phyloP scores from a whole-genome alignment of 2,888 invertebrate species.

The Fragum sueziense region DNA sequence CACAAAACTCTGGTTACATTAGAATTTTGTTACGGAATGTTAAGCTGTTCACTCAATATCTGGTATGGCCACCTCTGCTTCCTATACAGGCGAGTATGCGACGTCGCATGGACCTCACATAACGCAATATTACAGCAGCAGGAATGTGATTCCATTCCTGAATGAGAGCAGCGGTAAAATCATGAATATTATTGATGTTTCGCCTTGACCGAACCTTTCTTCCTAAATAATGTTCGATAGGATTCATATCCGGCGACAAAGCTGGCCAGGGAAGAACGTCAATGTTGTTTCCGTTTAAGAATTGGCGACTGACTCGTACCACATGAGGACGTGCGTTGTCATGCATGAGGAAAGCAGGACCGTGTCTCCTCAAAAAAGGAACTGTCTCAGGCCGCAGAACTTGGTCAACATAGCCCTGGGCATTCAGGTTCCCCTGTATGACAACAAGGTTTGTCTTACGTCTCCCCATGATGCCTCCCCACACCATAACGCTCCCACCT shows the following conservation, averaged over 20 bases:
- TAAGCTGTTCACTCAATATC: slow-evolving; percentile 1
- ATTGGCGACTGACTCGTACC: not conserved
- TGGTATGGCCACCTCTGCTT: slow-evolving; percentile 20
- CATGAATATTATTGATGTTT: too few species aligned
- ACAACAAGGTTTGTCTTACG: not conserved
- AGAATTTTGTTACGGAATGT: not conserved
- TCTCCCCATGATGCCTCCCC: not conserved
- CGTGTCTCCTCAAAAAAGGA: not conserved
- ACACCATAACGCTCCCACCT: not conserved
- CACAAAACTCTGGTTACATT: not conserved
- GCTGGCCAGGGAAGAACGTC: too few species aligned
- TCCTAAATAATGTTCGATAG: slow-evolving; percentile 24
- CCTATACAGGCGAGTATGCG: too few species aligned
- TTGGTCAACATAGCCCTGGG: slow-evolving; percentile 6
- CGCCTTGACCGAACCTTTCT: slow-evolving; percentile 15
- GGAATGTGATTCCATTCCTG: slow-evolving; percentile 27
- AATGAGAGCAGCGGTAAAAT: not conserved
- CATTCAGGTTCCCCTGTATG: not conserved
- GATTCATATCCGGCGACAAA: slow-evolving; percentile 26
- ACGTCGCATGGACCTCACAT: too few species aligned
- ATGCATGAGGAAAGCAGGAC: slow-evolving; percentile 11
- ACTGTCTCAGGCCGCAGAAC: slow-evolving; percentile 19
- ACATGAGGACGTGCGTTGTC: slow-evolving; percentile 20
- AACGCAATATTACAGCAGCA: too few species aligned
- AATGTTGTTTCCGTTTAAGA: slow-evolving; percentile 10